These are phyloP conservation scores for Antedon mediterranea DNA, from an alignment of 53 echinoderm and acorn worm species.

Conservation along the genomic window DNA sequence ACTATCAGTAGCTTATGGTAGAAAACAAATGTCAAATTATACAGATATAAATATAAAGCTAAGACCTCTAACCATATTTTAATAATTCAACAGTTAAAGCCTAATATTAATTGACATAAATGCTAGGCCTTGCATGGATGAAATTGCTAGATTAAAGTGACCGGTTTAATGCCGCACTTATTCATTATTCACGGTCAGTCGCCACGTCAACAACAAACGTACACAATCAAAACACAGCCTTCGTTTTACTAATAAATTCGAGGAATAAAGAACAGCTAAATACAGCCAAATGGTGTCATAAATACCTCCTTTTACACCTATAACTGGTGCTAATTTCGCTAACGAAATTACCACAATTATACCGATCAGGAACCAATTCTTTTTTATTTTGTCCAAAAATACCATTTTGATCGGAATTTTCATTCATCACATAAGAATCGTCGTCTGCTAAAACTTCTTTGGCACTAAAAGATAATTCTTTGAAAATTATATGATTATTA, in stretches of 20 bases:
- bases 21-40: too few species aligned
- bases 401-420: constrained; percentile 66
- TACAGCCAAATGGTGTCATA: not conserved
- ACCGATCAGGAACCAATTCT: constrained; percentile 90
- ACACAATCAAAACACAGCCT: not conserved
- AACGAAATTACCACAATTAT: constrained; percentile 58
- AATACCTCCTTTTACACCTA: constrained; percentile 84
- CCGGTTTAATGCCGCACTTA: too few species aligned
- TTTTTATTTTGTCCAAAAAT: constrained; percentile 50
- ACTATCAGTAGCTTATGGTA: too few species aligned
- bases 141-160: too few species aligned
- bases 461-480: too few species aligned
- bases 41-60: too few species aligned
- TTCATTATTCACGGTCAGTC: too few species aligned
- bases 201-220: not conserved
- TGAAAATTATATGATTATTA: too few species aligned
- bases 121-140: not conserved
- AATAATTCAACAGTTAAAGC: too few species aligned
- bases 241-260: not conserved
- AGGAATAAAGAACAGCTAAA: not conserved
- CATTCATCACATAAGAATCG: not conserved
- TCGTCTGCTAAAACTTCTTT: not conserved
- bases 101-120: too few species aligned
- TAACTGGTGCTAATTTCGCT: constrained; percentile 61
- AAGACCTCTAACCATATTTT: too few species aligned